Percentiles rank a stretch among this genome's conserved stretches.
These are phyloP conservation scores for Keiferia lycopersicella DNA, from an alignment of 2,888 invertebrate species.

Conservation along the genomic window DNA sequence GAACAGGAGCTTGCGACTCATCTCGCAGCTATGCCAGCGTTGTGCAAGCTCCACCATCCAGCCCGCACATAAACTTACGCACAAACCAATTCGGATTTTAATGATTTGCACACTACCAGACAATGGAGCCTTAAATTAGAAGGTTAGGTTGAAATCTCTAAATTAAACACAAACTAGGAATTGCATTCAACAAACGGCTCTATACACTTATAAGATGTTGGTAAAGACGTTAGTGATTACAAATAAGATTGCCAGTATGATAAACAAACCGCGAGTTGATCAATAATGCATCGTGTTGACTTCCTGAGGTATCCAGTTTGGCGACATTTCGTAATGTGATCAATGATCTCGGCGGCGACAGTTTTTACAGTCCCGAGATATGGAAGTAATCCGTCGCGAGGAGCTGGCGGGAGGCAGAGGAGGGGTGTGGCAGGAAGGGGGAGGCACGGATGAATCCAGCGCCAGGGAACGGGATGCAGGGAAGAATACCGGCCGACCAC, in stretches of 20 bases:
- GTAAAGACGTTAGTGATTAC: conserved; percentile 2
- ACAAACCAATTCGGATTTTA: conserved; percentile 67
- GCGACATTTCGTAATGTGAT: conserved; percentile 77
- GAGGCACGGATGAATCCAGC: conserved; percentile 47
- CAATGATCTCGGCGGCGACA: conserved; percentile 67
- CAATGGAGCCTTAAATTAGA: conserved; percentile 65
- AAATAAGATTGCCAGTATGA: conserved; percentile 11
- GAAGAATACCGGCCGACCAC: conserved; percentile 44
- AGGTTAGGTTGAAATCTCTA: conserved; percentile 53
- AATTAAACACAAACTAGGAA: conserved; percentile 5
- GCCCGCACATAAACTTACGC: conserved; percentile 56
- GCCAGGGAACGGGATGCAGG: conserved; percentile 56
- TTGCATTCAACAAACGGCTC: not conserved
- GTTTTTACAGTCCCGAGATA: conserved; percentile 50
- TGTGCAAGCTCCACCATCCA: conserved; percentile 59
- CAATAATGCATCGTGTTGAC: conserved; percentile 69
- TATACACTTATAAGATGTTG: not conserved
- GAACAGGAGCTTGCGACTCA: conserved; percentile 55
- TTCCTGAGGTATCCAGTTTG: conserved; percentile 70
- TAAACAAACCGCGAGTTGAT: conserved; percentile 46
- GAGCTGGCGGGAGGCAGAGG: conserved; percentile 47
- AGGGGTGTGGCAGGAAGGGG: conserved; percentile 49
- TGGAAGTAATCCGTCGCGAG: conserved; percentile 71
- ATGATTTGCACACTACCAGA: conserved; percentile 67
- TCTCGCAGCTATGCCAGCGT: conserved; percentile 59